Base-by-base conservation (phyloP, 2,113 vertebrate species). In the Colossoma macropomum region DNA sequence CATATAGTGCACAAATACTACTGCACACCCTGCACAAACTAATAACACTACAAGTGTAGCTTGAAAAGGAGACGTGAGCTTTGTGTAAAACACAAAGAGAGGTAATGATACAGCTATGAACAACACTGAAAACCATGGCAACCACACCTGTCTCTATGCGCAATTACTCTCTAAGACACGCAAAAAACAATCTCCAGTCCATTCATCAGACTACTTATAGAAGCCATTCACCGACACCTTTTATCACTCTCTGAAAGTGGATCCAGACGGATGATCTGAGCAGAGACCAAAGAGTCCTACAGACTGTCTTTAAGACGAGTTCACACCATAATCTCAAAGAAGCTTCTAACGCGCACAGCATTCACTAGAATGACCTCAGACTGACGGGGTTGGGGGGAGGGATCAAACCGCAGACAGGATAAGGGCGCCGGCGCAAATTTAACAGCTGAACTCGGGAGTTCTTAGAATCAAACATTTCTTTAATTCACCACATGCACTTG, bases 381-480 rank as follows among this genome's bases (percentile, higher is more conserved):
- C 68, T n/a, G 68, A 45, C 32, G 28, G 66, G 32, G 63, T 12
- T 11, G 66, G 34, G 34, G 66, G 11, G 60, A 19, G 48, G 66
- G 63, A 32, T 41, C 60, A 63, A 69, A 73, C 41, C 45, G 3
- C 69, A 54, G 19, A 69, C 28, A 10, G 6, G 23, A 82, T 78
- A 45, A 74, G 32, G 56, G 38, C 41, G 30, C 52, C 3, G 48
- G 28, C 69, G 52, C n/a, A 69, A 66, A 48, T 75, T 27, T 19
- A 74, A 52, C 23, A 45, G 75, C 50, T 63, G 72, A 84, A 82
- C 66, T 79, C 28, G 34, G n/a, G 62, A 84, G 41, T 17, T 30
- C 82, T 62, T n/a, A 28, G 56, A 50, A 84, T 84, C 82, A 86
- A 86, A 69, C 80, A 74, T 70, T 28, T 28, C 54, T 69, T 63